phyloP scores from a whole-genome alignment of 2,888 invertebrate species.

The Andrena camellia region DNA sequence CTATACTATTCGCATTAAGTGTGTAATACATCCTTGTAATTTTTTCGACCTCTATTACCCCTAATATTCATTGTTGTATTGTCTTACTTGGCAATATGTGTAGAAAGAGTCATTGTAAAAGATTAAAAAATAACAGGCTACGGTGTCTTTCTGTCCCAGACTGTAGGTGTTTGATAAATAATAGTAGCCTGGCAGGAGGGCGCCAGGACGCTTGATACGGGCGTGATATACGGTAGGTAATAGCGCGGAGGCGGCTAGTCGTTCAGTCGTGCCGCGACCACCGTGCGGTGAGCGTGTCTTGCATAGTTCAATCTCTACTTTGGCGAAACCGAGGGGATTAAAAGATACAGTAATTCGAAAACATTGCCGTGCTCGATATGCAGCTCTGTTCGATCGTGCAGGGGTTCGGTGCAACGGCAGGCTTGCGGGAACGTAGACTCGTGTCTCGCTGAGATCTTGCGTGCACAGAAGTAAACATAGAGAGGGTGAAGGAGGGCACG shows the following conservation, averaged over 20 bases:
- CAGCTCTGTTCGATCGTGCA: background rate
- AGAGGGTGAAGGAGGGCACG: slow-evolving; percentile 49
- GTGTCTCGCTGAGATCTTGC: slow-evolving; percentile 26
- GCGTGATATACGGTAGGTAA: slow-evolving; percentile 69
- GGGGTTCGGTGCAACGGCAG: slow-evolving; percentile 3
- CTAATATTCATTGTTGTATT: too few species aligned
- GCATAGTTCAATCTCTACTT: slow-evolving; percentile 23
- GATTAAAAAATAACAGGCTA: background rate
- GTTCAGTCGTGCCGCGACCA: slow-evolving; percentile 81
- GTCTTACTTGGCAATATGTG: too few species aligned
- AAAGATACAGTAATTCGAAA: background rate
- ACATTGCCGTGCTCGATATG: slow-evolving; percentile 24
- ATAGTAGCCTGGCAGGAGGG: slow-evolving; percentile 48
- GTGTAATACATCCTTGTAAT: too few species aligned
- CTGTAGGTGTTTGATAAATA: background rate
- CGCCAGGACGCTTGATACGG: slow-evolving; percentile 70
- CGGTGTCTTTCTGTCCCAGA: background rate
- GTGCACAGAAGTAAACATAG: slow-evolving; percentile 52
- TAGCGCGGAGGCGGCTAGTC: slow-evolving; percentile 76
- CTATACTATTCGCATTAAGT: too few species aligned
- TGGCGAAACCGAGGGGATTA: background rate
- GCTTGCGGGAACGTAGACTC: slow-evolving; percentile 2
- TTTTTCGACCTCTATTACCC: too few species aligned
- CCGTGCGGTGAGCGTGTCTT: slow-evolving; percentile 75
- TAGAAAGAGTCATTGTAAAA: too few species aligned